Base-by-base conservation (phyloP, 2,888 invertebrate species). In the Tenthredo distinguenda region DNA sequence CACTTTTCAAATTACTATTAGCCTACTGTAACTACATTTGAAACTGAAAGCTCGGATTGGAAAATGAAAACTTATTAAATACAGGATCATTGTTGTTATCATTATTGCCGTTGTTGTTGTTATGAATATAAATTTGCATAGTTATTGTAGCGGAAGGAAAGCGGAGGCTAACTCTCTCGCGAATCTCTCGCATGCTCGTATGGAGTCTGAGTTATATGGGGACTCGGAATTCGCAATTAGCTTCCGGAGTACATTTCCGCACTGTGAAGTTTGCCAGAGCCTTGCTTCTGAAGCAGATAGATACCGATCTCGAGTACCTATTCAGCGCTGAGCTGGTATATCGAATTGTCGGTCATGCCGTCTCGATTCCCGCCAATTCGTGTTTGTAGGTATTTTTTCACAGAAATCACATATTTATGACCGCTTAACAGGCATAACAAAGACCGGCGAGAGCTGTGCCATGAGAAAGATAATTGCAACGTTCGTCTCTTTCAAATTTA, bases 81-180 rank as follows among this genome's bases (percentile, higher is more conserved):
- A 62, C 12, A 12, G 12, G 62, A 62, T 62, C 10, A 62, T 31
- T 55, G n/a, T 50, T 50, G 18, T 50, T n/a, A 50, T 21, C 26
- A 62, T 26, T 62, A 62, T 62, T 4, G 21, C 9, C 21, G 62
- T 12, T 10, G 62, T 26, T 26, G 21, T 62, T 62, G 10, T 62
- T 26, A 62, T 26, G 21, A 62, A 68, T 12, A 34, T 31, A 81
- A 31, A 58, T 81, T 81, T 40, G 37, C 62, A 81, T 58, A 62
- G 37, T 62, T 81, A 79, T 58, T 62, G 37, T 37, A 81, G 62
- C 58, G 81, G 81, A 81, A 81, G 81, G 81, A 81, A 81, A 81
- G 81, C 81, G 50, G 26, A 81, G 79, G 40, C 79, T 34, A 40
- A 58, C 62, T 58, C 55, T 58, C 81, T 81, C 58, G 58, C 62